Conservation (phyloP, 1,140 invertebrate species). For the Diploscapter pachys region DNA sequence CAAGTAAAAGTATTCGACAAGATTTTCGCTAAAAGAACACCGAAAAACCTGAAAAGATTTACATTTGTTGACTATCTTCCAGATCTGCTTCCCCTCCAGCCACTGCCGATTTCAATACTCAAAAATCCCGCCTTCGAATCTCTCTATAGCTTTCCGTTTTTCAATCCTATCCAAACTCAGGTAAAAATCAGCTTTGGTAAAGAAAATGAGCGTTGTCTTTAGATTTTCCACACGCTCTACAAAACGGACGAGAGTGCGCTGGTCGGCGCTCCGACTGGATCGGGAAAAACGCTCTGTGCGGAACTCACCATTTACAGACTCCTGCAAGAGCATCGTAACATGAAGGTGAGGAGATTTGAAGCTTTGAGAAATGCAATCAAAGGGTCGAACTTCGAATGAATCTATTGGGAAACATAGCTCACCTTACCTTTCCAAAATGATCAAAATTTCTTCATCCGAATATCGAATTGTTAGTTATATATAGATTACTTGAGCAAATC, state of each 20-base stretch:
- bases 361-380: constrained; percentile 16
- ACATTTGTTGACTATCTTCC: constrained; percentile 33
- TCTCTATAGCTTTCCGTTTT: constrained; percentile 87
- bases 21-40: too few species aligned
- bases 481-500: too few species aligned
- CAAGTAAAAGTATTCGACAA: too few species aligned
- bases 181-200: constrained; percentile 53
- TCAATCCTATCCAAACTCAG: constrained; percentile 98
- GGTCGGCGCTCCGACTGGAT: constrained; percentile 93
- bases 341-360: constrained; percentile 68
- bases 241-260: constrained; percentile 90
- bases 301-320: constrained; percentile 94
- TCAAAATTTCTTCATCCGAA: constrained; percentile 6
- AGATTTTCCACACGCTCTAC: constrained; percentile 89
- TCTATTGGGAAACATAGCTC: not conserved
- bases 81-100: constrained; percentile 85
- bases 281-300: constrained; percentile 95
- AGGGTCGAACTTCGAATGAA: not conserved
- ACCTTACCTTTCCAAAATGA: not conserved
- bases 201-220: constrained; percentile 2
- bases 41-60: not conserved
- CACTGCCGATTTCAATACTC: constrained; percentile 78
- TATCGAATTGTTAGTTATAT: too few species aligned
- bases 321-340: constrained; percentile 76
- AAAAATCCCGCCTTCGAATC: constrained; percentile 74